Conservation (phyloP, 2,797 vertebrate genomes). For the Telmatherina bonti region DNA sequence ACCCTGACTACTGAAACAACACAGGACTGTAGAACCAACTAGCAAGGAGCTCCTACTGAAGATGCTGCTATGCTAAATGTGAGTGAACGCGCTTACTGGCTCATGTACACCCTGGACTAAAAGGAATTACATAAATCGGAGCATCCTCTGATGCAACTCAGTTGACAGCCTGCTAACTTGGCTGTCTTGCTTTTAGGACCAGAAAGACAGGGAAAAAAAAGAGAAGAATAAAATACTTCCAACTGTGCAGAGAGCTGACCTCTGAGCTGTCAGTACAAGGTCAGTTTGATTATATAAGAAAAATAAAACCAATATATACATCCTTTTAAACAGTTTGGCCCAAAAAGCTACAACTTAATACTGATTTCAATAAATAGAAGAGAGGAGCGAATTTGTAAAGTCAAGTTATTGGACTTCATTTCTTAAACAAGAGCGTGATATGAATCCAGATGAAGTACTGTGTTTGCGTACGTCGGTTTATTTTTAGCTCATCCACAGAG, state of each 20-base stretch:
- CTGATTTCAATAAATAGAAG: constrained; percentile 75
- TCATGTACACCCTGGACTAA: constrained; percentile 42
- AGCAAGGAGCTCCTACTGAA: constrained; percentile 47
- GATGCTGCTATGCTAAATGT: constrained; percentile 51
- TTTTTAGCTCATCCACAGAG: constrained; percentile 73
- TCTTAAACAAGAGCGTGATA: constrained; percentile 61
- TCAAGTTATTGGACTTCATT: constrained; percentile 66
- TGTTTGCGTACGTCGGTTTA: constrained; percentile 69
- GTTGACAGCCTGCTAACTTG: constrained; percentile 53
- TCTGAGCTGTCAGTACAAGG: constrained; percentile 56
- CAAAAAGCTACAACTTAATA: constrained; percentile 60
- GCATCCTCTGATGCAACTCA: constrained; percentile 43
- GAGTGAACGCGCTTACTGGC: constrained; percentile 36
- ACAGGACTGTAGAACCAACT: constrained; percentile 47
- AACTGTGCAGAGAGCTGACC: constrained; percentile 48
- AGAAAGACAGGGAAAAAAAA: constrained; percentile 19
- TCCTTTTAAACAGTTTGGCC: constrained; percentile 52
- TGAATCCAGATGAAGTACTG: constrained; percentile 65
- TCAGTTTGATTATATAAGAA: constrained; percentile 56
- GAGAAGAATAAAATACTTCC: constrained; percentile 6
- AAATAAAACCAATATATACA: constrained; percentile 67
- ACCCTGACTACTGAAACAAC: constrained; percentile 69
- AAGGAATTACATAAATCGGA: constrained; percentile 44
- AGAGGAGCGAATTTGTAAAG: constrained; percentile 57
- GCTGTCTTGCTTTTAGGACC: constrained; percentile 42